Conservation (phyloP, 1,140 invertebrate species). For the Lepidotrigona ventralis region DNA sequence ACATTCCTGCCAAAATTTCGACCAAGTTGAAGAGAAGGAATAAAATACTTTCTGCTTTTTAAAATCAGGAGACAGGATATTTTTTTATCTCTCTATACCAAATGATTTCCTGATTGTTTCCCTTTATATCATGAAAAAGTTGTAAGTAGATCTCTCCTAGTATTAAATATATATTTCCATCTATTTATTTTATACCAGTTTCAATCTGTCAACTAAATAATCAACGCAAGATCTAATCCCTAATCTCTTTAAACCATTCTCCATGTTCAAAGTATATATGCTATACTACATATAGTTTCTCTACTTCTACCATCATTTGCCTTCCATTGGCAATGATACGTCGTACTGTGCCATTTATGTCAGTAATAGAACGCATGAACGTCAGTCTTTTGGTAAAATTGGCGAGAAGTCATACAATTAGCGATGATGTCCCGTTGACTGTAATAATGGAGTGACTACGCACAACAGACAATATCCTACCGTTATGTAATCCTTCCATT, state of each 20-base stretch:
- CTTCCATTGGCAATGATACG: not conserved
- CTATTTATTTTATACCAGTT: not conserved
- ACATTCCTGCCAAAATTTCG: not conserved
- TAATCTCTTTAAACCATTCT: not conserved
- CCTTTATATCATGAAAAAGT: not conserved
- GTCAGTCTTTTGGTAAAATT: not conserved
- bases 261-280: not conserved
- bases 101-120: not conserved
- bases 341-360: not conserved
- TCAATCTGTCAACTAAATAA: not conserved
- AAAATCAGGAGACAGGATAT: not conserved
- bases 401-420: slow-evolving; percentile 7
- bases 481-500: slow-evolving; percentile 10
- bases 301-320: not conserved
- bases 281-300: not conserved
- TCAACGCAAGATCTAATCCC: not conserved
- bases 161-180: not conserved
- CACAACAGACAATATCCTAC: not conserved
- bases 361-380: not conserved
- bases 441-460: not conserved
- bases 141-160: not conserved
- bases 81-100: not conserved
- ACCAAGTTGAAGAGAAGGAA: not conserved
- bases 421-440: not conserved
- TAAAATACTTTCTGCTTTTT: not conserved